Evolutionary conservation across 2,113 vertebrate species (phyloP), one percentile per base, ranked within the genome.

Genomic region (Chionomys nivalis): DNA sequence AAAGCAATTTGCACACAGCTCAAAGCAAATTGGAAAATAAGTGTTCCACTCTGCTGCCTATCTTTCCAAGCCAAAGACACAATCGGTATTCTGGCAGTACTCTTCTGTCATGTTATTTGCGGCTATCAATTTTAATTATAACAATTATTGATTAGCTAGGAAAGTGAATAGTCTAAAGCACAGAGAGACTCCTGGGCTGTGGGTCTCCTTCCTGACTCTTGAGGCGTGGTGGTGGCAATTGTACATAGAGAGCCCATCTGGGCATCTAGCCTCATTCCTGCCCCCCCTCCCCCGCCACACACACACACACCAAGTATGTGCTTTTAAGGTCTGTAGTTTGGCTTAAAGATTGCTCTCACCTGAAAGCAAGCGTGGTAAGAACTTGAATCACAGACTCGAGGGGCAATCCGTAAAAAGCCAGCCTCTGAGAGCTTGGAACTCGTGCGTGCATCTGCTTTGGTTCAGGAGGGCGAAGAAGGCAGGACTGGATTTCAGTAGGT

Each of bases 51-150:
- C 97, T 97, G 98, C 98, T 98, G 98, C 98, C 98, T 98, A 99
- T 98, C 98, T 99, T 98, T 98, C 97, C 97, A 98, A 98, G 98
- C 98, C 99, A 99, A 99, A 98, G 98, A 98, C 96, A 98, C 98
- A 99, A 99, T 99, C 98, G 98, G 98, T 98, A 98, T 99, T 98
- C 98, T 98, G 98, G 98, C 98, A 98, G 98, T 96, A 97, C 97
- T 96, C 97, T 95, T 99, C 97, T 97, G 97, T 99, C 99, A 98
- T 98, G 98, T 99, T 99, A 99, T 99, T 99, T 98, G 98, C 97
- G 98, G 98, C 98, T 99, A 99, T 99, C 99, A 99, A 99, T 99
- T 99, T 99, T 99, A 99, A 99, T 99, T 99, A 99, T 99, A 99
- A 99, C 98, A 98, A 98, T 98, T 99, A 99, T 99, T 98, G 99